These are phyloP conservation scores for Metalampra italica DNA, from an alignment of 2,888 invertebrate species.

Conservation along the genomic window DNA sequence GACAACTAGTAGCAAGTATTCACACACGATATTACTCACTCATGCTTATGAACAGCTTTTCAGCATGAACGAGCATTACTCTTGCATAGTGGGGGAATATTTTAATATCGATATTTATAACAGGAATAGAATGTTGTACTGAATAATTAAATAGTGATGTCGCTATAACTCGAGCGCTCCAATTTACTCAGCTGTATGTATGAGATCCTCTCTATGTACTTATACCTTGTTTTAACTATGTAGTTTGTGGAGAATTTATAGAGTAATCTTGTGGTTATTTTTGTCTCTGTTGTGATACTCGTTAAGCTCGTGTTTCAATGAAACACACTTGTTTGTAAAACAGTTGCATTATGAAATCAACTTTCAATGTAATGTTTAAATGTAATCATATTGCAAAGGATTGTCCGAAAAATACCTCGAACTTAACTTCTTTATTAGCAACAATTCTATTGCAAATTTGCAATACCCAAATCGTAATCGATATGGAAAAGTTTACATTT, in stretches of 20 bases:
- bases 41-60: not conserved
- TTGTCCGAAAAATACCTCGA: no score
- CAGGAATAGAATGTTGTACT: no score
- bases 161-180: not conserved
- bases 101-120: not conserved
- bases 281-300: no score
- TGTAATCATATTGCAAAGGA: no score
- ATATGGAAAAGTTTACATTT: not conserved
- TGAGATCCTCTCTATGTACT: not conserved
- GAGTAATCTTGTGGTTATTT: not conserved
- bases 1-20: no score
- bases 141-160: no score
- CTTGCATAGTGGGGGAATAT: not conserved
- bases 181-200: conserved; percentile 11
- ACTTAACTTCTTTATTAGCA: no score
- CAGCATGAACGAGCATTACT: not conserved
- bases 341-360: no score
- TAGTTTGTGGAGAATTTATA: not conserved
- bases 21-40: not conserved
- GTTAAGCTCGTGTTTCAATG: not conserved
- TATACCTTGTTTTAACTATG: not conserved
- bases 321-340: no score
- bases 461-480: not conserved
- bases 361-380: no score
- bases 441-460: not conserved